Conservation (phyloP, 2,113 vertebrate species). For the Strix uralensis region DNA sequence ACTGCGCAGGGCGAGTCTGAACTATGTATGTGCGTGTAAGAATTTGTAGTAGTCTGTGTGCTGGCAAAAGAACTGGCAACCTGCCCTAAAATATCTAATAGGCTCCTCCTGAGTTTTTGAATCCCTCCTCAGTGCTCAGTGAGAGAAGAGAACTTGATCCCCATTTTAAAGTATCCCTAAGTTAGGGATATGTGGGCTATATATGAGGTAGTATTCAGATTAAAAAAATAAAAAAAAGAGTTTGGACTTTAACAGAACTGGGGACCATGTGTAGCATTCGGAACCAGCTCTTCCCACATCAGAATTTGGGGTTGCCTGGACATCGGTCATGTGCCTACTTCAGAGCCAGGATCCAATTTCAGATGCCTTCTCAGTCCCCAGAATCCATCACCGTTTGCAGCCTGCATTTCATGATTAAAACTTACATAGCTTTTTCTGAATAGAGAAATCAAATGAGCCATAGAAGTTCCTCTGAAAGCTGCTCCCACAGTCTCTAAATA, state of each 20-base stretch:
- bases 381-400: not conserved
- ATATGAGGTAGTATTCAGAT: not conserved
- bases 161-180: not conserved
- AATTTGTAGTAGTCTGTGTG: conserved; percentile 58
- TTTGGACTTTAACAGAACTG: not conserved
- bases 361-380: not conserved
- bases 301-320: not conserved
- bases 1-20: conserved; percentile 57
- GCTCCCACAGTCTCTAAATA: not conserved
- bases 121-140: not conserved
- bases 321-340: not conserved
- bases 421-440: not conserved
- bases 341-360: not conserved
- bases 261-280: not conserved
- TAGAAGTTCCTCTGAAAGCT: not conserved
- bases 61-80: conserved; percentile 58
- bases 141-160: not conserved
- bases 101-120: conserved; percentile 45
- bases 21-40: conserved; percentile 58
- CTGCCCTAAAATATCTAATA: conserved; percentile 40
- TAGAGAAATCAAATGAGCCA: not conserved
- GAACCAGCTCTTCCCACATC: not conserved
- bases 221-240: not conserved
- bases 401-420: not conserved
- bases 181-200: not conserved